Evolutionary conservation across 1,140 invertebrate genomes (phyloP).

Genomic region (Hylaeus volcanicus): DNA sequence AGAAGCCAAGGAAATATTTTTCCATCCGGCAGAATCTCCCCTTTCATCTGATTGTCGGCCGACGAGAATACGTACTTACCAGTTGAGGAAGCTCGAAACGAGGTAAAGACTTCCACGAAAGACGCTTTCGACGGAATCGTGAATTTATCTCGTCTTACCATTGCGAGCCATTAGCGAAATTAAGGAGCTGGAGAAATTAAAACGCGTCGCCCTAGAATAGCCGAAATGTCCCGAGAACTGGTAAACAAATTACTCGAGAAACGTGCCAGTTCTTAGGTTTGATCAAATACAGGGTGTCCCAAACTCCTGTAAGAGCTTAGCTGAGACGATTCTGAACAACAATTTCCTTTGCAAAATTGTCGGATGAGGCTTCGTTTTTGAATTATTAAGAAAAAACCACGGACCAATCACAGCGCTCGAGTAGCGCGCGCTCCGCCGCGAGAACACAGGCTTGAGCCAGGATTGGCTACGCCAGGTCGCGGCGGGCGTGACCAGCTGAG

Average conservation of each 20-base stretch:
- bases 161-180: constrained; percentile 8
- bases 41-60: constrained; percentile 9
- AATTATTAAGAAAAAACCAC: no score
- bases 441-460: no score
- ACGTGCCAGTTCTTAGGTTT: neutral
- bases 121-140: neutral
- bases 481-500: no score
- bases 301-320: no score
- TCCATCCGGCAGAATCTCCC: neutral
- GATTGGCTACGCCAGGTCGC: no score
- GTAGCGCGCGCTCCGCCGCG: no score
- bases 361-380: no score
- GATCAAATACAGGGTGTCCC: no score
- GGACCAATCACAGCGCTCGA: no score
- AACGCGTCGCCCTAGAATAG: neutral
- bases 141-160: neutral
- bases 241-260: neutral
- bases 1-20: constrained; percentile 5
- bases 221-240: neutral
- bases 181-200: neutral
- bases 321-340: no score
- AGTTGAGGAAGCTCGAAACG: neutral
- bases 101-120: neutral
- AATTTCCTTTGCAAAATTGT: no score
- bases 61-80: constrained; percentile 1